Evolutionary conservation across 2,797 vertebrate species (phyloP).

Genomic region (Notamacropus eugenii): DNA sequence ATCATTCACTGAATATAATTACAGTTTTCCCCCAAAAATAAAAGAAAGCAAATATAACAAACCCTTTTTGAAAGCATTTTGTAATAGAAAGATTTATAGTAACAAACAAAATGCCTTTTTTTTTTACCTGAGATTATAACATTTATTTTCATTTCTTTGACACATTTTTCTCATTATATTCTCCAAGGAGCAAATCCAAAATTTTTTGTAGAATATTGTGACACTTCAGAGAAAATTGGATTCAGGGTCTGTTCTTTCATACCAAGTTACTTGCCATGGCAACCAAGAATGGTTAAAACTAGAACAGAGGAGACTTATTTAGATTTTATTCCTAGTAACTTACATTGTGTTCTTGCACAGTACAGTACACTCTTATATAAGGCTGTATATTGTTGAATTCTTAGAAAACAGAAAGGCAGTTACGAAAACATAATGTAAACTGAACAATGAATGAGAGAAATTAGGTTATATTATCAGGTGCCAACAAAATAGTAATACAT

Average conservation of each 20-base stretch:
- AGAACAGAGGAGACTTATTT: not conserved
- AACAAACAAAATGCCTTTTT: conserved; percentile 65
- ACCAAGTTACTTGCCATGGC: not conserved
- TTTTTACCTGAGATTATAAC: conserved; percentile 35
- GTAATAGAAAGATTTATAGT: conserved; percentile 57
- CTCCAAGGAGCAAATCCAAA: conserved; percentile 54
- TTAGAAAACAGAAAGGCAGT: fast-evolving
- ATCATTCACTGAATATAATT: conserved; percentile 23
- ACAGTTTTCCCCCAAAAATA: not conserved
- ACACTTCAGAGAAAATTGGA: conserved; percentile 12
- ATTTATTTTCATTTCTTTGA: conserved; percentile 67
- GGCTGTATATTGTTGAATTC: not conserved
- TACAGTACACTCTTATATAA: not conserved
- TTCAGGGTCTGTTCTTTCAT: not conserved
- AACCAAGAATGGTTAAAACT: fast-evolving
- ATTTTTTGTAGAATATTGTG: conserved; percentile 30
- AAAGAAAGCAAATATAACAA: not conserved
- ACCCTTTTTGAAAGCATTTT: conserved; percentile 55
- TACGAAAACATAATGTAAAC: not conserved
- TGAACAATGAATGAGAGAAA: not conserved
- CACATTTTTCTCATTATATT: conserved; percentile 60
- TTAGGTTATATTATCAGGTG: not conserved
- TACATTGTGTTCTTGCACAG: not conserved
- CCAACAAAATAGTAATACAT: not conserved
- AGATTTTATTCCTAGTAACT: fast-evolving